Percentiles rank a stretch among this genome's conserved stretches.
phyloP scores from a whole-genome alignment of 2,888 invertebrate species.

The Agrochola circellaris region DNA sequence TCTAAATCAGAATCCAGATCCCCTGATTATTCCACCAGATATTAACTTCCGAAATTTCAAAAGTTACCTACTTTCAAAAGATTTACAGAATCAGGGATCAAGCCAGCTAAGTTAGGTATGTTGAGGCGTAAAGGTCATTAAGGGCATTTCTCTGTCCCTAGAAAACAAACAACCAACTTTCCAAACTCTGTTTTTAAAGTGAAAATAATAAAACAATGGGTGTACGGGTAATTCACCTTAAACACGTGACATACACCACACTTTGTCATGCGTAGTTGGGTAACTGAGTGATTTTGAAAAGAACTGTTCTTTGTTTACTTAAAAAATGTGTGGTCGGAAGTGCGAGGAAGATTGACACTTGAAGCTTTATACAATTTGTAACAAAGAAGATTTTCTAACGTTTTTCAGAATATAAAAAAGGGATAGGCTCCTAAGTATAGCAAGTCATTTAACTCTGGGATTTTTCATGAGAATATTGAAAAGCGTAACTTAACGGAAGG shows the following conservation, averaged over 20 bases:
- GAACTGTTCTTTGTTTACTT: constrained; percentile 26
- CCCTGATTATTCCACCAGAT: background rate
- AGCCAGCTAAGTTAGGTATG: background rate
- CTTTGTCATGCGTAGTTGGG: constrained; percentile 52
- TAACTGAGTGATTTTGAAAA: constrained; percentile 24
- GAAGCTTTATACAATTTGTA: background rate
- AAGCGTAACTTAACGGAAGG: too few relatives aligned
- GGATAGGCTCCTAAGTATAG: too few relatives aligned
- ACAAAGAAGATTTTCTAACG: background rate
- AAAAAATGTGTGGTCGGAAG: constrained; percentile 2
- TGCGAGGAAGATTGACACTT: background rate
- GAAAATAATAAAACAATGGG: constrained; percentile 49
- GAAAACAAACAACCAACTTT: constrained; percentile 30
- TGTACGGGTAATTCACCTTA: constrained; percentile 23
- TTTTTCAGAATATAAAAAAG: background rate
- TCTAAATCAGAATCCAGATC: background rate
- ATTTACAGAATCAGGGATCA: background rate
- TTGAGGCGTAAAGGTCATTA: too few relatives aligned
- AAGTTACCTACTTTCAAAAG: background rate
- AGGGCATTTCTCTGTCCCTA: background rate
- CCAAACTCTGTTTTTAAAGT: constrained; percentile 27
- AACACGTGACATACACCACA: constrained; percentile 15
- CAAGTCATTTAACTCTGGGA: background rate
- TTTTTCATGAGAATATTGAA: background rate
- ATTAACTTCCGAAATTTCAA: background rate